A percentile compares a stretch with the other conserved stretches of the same genome.
Conservation (phyloP, 1,140 invertebrate genomes). For the Scylla paramamosain region DNA sequence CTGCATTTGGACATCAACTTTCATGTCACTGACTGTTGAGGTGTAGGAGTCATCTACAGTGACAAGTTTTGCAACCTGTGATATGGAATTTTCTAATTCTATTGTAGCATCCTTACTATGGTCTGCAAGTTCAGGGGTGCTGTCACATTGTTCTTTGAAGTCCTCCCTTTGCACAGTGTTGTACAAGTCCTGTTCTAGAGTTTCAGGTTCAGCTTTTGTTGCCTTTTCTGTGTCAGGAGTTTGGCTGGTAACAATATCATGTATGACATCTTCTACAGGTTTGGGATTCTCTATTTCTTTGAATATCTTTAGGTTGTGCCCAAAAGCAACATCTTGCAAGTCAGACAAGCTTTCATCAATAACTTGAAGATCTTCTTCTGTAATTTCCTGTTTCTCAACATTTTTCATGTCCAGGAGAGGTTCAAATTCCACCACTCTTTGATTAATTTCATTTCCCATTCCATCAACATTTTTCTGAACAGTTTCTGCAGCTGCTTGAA, state of each 20-base stretch:
- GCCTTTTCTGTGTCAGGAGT: neutral
- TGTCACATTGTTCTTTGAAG: neutral
- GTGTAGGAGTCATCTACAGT: neutral
- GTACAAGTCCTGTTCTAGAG: neutral
- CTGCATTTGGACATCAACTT: neutral
- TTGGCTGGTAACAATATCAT: neutral
- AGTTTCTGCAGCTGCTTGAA: constrained; percentile 16
- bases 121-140: no score
- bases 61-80: constrained; percentile 34
- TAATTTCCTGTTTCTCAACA: constrained; percentile 58
- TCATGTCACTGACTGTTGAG: constrained; percentile 4
- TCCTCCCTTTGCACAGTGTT: neutral
- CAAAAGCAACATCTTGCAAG: constrained; percentile 65
- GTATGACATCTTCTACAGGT: constrained; percentile 51
- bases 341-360: constrained; percentile 63
- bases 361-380: constrained; percentile 70
- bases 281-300: constrained; percentile 61
- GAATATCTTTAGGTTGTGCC: constrained; percentile 66
- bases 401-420: constrained; percentile 47
- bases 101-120: neutral
- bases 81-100: constrained; percentile 50
- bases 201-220: neutral
- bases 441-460: constrained; percentile 27
- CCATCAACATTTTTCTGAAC: constrained; percentile 16
- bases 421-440: constrained; percentile 62